Evolutionary conservation across 2,888 invertebrate species (phyloP), one percentile per base, ranked within the genome.

Genomic region (Heliconius sara): DNA sequence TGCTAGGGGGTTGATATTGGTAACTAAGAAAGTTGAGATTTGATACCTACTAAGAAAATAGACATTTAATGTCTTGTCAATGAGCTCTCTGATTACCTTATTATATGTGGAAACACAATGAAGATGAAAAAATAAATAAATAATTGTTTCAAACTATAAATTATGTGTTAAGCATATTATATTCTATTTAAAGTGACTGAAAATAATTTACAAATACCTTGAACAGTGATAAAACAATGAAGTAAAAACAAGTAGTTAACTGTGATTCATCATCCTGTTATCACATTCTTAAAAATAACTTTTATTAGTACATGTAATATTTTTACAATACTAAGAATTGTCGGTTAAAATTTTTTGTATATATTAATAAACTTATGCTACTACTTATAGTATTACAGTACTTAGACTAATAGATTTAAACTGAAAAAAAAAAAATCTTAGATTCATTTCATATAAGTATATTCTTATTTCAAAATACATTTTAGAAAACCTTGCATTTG

Each of bases 261-360:
- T 30, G 22, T 73, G 73, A 73, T 60, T 73, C 73, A 73, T 60
- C 57, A 57, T 13, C 13, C 73, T 60, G n/a, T 73, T 73, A 73
- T 73, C 73, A 72, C 60, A 73, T 16, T 39, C 3, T 13, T 73
- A 60, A 73, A 73, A 60, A 73, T 73, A 73, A 34, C 72, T 34
- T 30, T 19, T 7, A 34, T 57, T 34, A 12, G 6, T 72, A 34
- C 34, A 34, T n/a, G n/a, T n/a, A 43, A 70, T n/a, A 12, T 22
- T 34, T 68, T 34, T 68, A 68, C 3, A 30, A 39, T 68, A 68
- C 13, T 68, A 5, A 39, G 10, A 6, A 12, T 43, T 25, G n/a
- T 57, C 0, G 5, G 57, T 60, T n/a, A 9, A 39, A 39, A 39
- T 39, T 39, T 9, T 34, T 34, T 34, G 6, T 34, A 34, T 9